These are phyloP conservation scores for Morone chrysops DNA, from an alignment of 2,113 vertebrate species.

Conservation along the genomic window DNA sequence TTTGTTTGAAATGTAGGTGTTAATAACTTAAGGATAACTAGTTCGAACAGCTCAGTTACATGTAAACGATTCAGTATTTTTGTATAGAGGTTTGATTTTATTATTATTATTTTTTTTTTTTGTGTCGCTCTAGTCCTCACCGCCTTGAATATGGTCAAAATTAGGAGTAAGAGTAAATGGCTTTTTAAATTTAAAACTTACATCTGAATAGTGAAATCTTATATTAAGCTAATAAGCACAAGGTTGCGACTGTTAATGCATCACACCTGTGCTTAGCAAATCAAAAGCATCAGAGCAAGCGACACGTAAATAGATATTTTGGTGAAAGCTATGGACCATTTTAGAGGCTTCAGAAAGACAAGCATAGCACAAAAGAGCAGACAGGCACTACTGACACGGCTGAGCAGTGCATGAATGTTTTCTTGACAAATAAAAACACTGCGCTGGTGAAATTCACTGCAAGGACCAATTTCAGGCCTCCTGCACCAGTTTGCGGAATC, in stretches of 20 bases:
- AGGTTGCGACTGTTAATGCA: background rate
- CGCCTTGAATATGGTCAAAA: background rate
- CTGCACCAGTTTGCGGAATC: conserved; percentile 69
- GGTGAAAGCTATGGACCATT: conserved; percentile 2
- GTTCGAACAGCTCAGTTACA: background rate
- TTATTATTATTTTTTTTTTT: background rate
- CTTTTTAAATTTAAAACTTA: background rate
- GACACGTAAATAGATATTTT: background rate
- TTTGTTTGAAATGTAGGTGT: background rate
- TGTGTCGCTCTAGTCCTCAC: background rate
- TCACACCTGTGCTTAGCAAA: background rate
- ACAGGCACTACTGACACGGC: conserved; percentile 47
- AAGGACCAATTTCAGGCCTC: conserved; percentile 75
- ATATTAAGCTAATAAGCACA: background rate
- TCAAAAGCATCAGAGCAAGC: conserved; percentile 2
- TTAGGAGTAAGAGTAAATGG: background rate
- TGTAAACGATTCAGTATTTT: background rate
- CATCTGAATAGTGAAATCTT: background rate
- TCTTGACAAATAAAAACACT: conserved; percentile 76
- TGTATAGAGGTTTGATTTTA: background rate
- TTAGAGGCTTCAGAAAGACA: conserved; percentile 9
- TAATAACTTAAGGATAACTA: background rate
- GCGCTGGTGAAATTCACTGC: conserved; percentile 58
- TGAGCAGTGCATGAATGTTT: conserved; percentile 76
- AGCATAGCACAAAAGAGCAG: background rate